Base-by-base conservation (phyloP, 2,888 invertebrate species). In the Ornithoptera priamus region DNA sequence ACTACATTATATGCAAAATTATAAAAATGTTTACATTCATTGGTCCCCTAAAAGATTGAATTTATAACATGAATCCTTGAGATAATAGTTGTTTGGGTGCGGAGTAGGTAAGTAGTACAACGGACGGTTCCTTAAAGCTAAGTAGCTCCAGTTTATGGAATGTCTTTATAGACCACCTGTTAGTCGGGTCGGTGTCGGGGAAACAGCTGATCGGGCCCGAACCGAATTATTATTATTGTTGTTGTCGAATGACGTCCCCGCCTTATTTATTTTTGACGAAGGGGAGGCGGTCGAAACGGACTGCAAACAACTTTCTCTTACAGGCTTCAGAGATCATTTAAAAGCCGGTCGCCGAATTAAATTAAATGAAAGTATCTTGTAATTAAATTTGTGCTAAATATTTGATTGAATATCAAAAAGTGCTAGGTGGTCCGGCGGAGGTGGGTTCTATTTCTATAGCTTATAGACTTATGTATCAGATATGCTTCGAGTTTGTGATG, bases 81-180 rank as follows among this genome's bases (percentile, higher is more conserved):
- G 18, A n/a, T n/a, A 7, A 53, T 53, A n/a, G 53, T n/a, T 20
- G 50, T 24, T 46, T n/a, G 62, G 69, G 73, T 71, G 66, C 80
- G 80, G 82, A 81, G 84, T 84, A 81, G 78, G 80, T 77, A 78
- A 78, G 79, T 85, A 82, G 85, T 85, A 87, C 85, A 85, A 84
- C 87, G 85, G 85, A 89, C 80, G 84, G 88, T 87, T 87, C 85
- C 85, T 87, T 87, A 85, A 88, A 90, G 87, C 89, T 89, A 90
- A 91, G 75, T 88, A 88, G 15, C 88, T 87, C 87, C 87, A 90
- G 85, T 92, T 92, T 90, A 93, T 90, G 89, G 91, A 90, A 92
- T 91, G 91, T 92, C 92, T 93, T 93, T 93, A 93, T 90, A 89
- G 92, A 87, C 92, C 92, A 93, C 93, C 93, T 93, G 93, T 93